Base-by-base conservation (phyloP, 2,113 vertebrate species). In the Anarrhichthys ocellatus region DNA sequence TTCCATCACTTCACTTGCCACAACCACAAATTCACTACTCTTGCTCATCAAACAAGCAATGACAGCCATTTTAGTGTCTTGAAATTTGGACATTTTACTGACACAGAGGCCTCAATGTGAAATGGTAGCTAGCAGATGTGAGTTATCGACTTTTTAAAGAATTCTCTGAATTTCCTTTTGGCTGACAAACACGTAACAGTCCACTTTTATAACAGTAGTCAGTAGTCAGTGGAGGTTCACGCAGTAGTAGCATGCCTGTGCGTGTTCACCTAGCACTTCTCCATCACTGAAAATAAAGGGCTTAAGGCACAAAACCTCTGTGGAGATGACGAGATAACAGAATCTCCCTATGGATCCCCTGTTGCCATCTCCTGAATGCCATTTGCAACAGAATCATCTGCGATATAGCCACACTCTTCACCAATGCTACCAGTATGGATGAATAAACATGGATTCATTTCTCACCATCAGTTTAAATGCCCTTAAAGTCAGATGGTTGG, bases 281-380 rank as follows among this genome's bases (percentile, higher is more conserved):
- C 71, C 80, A 56, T 88, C 85, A 88, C 73, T 85, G 76, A 86
- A 91, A 91, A 90, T 91, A 92, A 94, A 95, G 94, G 95, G 93
- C 94, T 95, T 87, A 89, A 89, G 93, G 94, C 90, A 94, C 92
- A 91, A 91, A 85, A 93, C 91, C 90, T 91, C 90, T 79, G 64
- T 75, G 67, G 71, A 44, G 38, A 29, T 58, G 27, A 62, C 40
- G 63, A 65, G 74, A 86, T 42, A 40, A 84, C 70, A 79, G 56
- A 77, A 80, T 73, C 72, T 85, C 80, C 76, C 58, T 11, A 48
- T 52, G 74, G 76, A 87, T 65, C 73, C 54, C 68, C 85, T 56
- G 22, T 64, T 42, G 67, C 65, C 86, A 88, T 68, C 64, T 69
- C 63, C 54, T 27, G 59, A 77, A 48, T 52, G 52, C 72, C 36